Percentiles rank a stretch among this genome's conserved stretches.
Evolutionary conservation across 2,113 vertebrate species (phyloP).

Genomic region (Dasyurus viverrinus): DNA sequence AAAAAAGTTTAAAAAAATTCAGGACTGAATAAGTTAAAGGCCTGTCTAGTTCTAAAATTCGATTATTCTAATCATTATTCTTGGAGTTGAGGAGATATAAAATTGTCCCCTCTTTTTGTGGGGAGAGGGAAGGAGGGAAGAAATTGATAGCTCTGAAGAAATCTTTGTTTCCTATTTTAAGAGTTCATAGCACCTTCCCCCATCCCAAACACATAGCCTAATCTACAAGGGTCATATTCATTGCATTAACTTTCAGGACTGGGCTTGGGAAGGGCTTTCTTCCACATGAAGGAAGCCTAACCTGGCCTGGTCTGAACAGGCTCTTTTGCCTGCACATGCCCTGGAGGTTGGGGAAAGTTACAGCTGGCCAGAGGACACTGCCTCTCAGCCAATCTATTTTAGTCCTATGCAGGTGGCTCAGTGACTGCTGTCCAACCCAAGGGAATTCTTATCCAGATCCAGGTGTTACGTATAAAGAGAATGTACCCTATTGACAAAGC

Average conservation of each 20-base stretch:
- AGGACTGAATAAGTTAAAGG: conserved; percentile 63
- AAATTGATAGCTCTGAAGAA: not conserved
- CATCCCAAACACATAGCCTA: not conserved
- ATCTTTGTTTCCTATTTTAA: not conserved
- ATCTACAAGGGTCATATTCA: not conserved
- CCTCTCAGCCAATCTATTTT: not conserved
- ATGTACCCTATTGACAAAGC: conserved; percentile 51
- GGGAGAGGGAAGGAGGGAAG: not conserved
- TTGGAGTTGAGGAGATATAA: conserved; percentile 70
- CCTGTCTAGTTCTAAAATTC: conserved; percentile 62
- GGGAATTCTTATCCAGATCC: conserved; percentile 28
- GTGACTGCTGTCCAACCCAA: conserved; percentile 48
- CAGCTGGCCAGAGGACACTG: conserved; percentile 64
- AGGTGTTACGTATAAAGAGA: conserved; percentile 59
- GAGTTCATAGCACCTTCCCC: conserved; percentile 30
- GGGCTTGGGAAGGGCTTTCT: not conserved
- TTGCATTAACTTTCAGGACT: not conserved
- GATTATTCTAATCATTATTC: conserved; percentile 77
- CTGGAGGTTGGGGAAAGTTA: conserved; percentile 57
- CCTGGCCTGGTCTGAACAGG: not conserved
- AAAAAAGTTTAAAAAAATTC: conserved; percentile 33
- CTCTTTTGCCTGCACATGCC: conserved; percentile 14
- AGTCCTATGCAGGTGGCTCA: conserved; percentile 59
- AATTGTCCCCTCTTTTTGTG: conserved; percentile 14
- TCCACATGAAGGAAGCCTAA: not conserved